Evolutionary conservation across 2,888 invertebrate genomes (phyloP).

Genomic region (Leptopterna dolabrata): DNA sequence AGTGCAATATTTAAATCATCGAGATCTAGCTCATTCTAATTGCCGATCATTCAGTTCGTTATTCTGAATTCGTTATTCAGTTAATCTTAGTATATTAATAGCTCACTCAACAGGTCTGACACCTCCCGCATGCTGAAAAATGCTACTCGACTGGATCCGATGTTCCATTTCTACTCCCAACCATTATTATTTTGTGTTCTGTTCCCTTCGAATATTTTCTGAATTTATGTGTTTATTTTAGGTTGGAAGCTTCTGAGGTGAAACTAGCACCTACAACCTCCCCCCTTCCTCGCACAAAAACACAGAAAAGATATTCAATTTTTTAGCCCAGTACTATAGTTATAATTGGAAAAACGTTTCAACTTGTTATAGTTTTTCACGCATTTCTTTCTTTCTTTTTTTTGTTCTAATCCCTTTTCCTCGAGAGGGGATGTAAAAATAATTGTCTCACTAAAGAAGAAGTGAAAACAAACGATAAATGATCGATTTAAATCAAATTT

Average conservation of each 20-base stretch:
- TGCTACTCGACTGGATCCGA: not conserved
- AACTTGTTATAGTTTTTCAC: not conserved
- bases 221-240: slow-evolving; percentile 57
- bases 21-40: no score
- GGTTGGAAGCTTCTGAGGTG: slow-evolving; percentile 61
- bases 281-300: slow-evolving; percentile 56
- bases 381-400: not conserved
- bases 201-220: slow-evolving; percentile 4
- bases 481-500: not conserved
- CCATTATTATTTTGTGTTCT: not conserved
- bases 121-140: not conserved
- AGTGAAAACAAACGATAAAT: not conserved
- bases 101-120: no score
- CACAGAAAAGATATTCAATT: not conserved
- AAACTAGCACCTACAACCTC: slow-evolving; percentile 48
- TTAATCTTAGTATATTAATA: no score
- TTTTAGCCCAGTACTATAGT: not conserved
- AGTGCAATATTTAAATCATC: no score
- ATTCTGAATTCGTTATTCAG: no score
- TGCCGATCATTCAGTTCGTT: no score
- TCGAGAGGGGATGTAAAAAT: not conserved
- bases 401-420: not conserved
- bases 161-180: not conserved
- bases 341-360: not conserved
- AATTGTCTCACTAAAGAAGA: not conserved